Percentiles rank a stretch among this genome's conserved stretches.
Conservation (phyloP, 1,140 invertebrate genomes). For the Zaprionus africanus region DNA sequence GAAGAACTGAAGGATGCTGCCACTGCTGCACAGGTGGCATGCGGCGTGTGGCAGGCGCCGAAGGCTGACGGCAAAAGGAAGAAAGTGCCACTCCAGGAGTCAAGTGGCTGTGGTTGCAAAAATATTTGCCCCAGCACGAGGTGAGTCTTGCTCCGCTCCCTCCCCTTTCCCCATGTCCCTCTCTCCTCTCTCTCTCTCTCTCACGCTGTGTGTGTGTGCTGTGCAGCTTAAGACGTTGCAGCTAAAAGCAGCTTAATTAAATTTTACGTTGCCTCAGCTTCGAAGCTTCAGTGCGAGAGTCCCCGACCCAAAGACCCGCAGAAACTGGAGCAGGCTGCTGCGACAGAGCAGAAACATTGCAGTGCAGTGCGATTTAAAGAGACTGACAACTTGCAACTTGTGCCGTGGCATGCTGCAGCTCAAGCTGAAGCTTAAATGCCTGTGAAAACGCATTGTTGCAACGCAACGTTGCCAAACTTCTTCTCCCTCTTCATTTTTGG, state of each 20-base stretch:
- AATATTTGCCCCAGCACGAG: conserved; percentile 35
- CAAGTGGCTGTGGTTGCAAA: conserved; percentile 71
- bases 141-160: conserved; percentile 2
- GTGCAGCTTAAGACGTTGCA: conserved; percentile 51
- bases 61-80: conserved; percentile 22
- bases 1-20: not conserved
- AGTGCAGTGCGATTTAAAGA: conserved; percentile 20
- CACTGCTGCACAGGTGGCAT: conserved; percentile 33
- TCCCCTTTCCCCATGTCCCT: not conserved
- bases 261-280: conserved; percentile 40
- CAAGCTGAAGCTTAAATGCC: not conserved
- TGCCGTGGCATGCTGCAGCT: too few species aligned
- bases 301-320: conserved; percentile 8
- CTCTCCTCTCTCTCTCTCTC: not conserved
- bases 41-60: conserved; percentile 22
- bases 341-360: not conserved
- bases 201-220: conserved; percentile 13
- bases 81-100: conserved; percentile 68
- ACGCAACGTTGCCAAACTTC: conserved; percentile 57
- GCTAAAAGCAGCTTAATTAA: conserved; percentile 59
- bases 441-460: conserved; percentile 2
- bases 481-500: not conserved
- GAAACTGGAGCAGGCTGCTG: conserved; percentile 43
- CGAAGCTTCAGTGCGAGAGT: too few species aligned
- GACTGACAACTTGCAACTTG: not conserved